phyloP scores from a whole-genome alignment of 2,113 vertebrate species.

The Bujurquina vittata region DNA sequence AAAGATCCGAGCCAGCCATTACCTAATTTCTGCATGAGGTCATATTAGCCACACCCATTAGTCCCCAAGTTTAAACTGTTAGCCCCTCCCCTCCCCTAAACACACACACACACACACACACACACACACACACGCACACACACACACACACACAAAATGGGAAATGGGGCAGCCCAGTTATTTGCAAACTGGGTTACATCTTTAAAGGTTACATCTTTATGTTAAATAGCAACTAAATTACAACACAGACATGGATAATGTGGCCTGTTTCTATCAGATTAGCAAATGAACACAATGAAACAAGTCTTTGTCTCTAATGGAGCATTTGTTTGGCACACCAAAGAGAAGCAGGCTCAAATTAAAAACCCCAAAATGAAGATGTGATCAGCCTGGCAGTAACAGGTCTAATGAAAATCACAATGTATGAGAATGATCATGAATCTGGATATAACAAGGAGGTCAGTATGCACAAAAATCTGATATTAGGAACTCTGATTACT shows the following conservation, averaged over 20 bases:
- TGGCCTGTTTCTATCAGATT: background rate
- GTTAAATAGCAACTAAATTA: background rate
- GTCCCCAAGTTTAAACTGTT: conserved; percentile 35
- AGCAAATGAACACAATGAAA: background rate
- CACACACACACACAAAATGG: background rate
- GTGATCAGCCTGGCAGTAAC: background rate
- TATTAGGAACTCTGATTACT: background rate
- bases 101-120: background rate
- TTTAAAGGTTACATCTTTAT: background rate
- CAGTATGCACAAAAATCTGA: background rate
- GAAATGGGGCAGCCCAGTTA: conserved; percentile 17
- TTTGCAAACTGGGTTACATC: conserved; percentile 18
- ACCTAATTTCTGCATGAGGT: conserved; percentile 65
- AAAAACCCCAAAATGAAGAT: background rate
- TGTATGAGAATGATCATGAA: background rate
- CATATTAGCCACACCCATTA: conserved; percentile 51
- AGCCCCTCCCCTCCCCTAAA: conserved; percentile 2
- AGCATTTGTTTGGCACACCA: background rate
- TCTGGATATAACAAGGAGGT: rapidly evolving
- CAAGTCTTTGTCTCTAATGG: background rate
- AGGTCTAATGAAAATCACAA: background rate
- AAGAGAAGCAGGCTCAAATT: background rate
- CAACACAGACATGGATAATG: background rate
- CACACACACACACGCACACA: background rate
- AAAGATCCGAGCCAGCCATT: conserved; percentile 32